These are phyloP conservation scores for Perognathus longimembris DNA, from an alignment of 2,113 vertebrate species.

Conservation along the genomic window DNA sequence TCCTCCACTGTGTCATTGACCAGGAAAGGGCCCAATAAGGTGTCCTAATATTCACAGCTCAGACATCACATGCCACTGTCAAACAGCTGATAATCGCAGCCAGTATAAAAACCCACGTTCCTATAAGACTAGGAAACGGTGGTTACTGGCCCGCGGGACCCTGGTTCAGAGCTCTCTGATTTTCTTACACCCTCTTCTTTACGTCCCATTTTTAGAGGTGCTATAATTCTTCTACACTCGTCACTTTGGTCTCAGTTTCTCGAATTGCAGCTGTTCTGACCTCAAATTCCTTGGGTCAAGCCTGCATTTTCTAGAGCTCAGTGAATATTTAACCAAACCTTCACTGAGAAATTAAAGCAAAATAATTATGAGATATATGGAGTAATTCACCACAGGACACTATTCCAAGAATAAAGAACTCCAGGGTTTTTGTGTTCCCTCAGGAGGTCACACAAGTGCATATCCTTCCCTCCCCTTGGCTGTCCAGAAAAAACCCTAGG, in stretches of 20 bases:
- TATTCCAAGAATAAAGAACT: not conserved
- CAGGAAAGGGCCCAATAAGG: not conserved
- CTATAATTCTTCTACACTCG: not conserved
- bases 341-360: not conserved
- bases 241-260: not conserved
- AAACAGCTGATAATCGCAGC: not conserved
- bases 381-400: not conserved
- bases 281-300: not conserved
- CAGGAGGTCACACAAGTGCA: not conserved
- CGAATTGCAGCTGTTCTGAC: not conserved
- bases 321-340: constrained; percentile 26
- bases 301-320: constrained; percentile 26
- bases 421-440: not conserved
- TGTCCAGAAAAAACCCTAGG: not conserved
- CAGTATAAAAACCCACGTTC: not conserved
- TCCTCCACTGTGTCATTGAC: not conserved
- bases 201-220: not conserved
- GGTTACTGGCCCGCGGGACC: not conserved
- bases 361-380: not conserved
- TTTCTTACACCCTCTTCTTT: not conserved
- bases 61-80: not conserved
- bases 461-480: not conserved
- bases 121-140: not conserved
- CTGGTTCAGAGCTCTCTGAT: not conserved
- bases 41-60: not conserved